Evolutionary conservation across 2,113 vertebrate species (phyloP), one percentile per base, ranked within the genome.

Genomic region (Rhinoptilus africanus): DNA sequence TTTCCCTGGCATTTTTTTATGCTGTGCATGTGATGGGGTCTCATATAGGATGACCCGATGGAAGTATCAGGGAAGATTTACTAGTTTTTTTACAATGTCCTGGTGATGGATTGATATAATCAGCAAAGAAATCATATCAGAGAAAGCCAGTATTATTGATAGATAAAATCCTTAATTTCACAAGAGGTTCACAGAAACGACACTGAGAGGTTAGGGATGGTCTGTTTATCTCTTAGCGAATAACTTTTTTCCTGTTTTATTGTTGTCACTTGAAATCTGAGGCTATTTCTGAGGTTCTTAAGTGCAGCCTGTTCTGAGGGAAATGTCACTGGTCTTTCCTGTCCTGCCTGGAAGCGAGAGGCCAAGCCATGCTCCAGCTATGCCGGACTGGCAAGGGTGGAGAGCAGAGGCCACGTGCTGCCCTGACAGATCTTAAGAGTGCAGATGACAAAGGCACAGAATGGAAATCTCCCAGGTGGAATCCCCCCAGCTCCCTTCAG

Each of bases 211-310:
- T 53, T 76, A 85, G 41, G 53, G 86, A 74, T 81, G 85, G 59
- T 74, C 79, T 95, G 56, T 84, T 95, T 94, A 91, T 89, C 48
- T 79, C 16, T 64, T 53, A 92, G 66, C 30, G 75, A 85, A 47
- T 56, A 89, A 69, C 66, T 79, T 79, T 88, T 78, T 92, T 86
- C 91, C 50, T 92, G 86, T 72, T 94, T 94, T 72, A 90, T 15
- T 74, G 51, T 77, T 74, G 56, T 74, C 68, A 68, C 45, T 77
- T 94, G 85, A 82, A 85, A 90, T 90, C 66, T n/a, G 67, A 83
- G 63, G 90, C 79, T 71, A 50, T 56, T 90, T 72, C 63, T 85
- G 83, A 82, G 48, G 69, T 47, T 93, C 74, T 62, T 48, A 57
- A 77, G 45, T 51, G n/a, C 72, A 82, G 69, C 22, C 69, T 67